phyloP scores from a whole-genome alignment of 2,888 invertebrate species.

The Tipula confusa region DNA sequence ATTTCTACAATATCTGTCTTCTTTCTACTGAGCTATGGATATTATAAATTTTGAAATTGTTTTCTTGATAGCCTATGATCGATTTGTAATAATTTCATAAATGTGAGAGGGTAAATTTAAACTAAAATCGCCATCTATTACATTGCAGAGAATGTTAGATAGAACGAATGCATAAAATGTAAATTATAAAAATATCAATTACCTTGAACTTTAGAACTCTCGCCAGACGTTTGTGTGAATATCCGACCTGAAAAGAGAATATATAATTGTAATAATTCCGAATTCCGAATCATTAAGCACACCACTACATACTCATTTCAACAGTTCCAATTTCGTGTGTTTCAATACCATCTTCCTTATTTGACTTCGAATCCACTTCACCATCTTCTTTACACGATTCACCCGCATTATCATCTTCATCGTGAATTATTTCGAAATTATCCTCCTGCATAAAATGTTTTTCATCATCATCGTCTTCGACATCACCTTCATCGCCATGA shows the following conservation, averaged over 20 bases:
- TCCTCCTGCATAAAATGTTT: constrained; percentile 21
- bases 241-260: constrained; percentile 33
- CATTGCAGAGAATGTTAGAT: too few relatives aligned
- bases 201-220: constrained; percentile 30
- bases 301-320: constrained; percentile 44
- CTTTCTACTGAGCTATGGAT: too few relatives aligned
- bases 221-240: constrained; percentile 34
- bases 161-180: too few relatives aligned
- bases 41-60: too few relatives aligned
- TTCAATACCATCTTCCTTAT: constrained; percentile 37
- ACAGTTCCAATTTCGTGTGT: constrained; percentile 45
- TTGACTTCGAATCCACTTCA: background rate
- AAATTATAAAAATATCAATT: too few relatives aligned
- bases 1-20: too few relatives aligned
- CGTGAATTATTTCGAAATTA: constrained; percentile 25
- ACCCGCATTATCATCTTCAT: background rate
- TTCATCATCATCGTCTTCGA: constrained; percentile 3
- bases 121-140: too few relatives aligned
- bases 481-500: background rate
- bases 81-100: too few relatives aligned
- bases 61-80: too few relatives aligned
- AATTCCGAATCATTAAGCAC: background rate
- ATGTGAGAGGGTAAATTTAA: too few relatives aligned
- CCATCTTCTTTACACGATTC: background rate
- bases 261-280: background rate